phyloP scores from a whole-genome alignment of 2,113 vertebrate species.

The Microtus pennsylvanicus region DNA sequence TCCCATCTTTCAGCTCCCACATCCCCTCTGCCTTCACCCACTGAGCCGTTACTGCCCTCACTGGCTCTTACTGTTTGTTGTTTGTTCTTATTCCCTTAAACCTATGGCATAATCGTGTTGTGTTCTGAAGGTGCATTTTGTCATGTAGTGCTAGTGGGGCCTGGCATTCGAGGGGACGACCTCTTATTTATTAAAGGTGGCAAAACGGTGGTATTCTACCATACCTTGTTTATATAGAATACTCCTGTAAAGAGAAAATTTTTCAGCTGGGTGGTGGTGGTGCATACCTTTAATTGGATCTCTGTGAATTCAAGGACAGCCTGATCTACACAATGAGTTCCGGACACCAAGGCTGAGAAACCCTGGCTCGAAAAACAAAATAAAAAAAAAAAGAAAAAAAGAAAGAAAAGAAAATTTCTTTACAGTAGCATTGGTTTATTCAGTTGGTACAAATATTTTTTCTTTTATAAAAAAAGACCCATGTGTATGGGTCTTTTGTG shows the following conservation, averaged over 20 bases:
- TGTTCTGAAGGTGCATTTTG: not conserved
- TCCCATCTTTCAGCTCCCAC: too few relatives aligned
- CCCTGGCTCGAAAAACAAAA: too few relatives aligned
- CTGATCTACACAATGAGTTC: too few relatives aligned
- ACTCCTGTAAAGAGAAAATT: not conserved
- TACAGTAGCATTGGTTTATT: slow-evolving; percentile 20
- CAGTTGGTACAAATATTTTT: not conserved
- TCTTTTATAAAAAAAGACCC: not conserved
- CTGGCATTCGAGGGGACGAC: not conserved
- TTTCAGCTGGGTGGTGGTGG: not conserved
- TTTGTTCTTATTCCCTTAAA: not conserved
- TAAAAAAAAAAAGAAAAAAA: not conserved
- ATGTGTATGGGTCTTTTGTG: not conserved
- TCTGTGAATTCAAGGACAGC: too few relatives aligned
- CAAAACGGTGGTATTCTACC: slow-evolving; percentile 7
- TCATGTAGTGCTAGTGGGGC: not conserved
- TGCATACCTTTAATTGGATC: too few relatives aligned
- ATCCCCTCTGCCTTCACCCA: not conserved
- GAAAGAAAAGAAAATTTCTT: slow-evolving; percentile 1
- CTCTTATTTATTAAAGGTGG: slow-evolving; percentile 11
- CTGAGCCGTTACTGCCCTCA: not conserved
- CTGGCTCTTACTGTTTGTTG: too few relatives aligned
- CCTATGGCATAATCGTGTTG: not conserved
- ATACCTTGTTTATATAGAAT: slow-evolving; percentile 11
- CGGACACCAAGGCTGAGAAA: too few relatives aligned